Evolutionary conservation across 2,113 vertebrate genomes (phyloP).

Genomic region (Psilopsiagon aymara): DNA sequence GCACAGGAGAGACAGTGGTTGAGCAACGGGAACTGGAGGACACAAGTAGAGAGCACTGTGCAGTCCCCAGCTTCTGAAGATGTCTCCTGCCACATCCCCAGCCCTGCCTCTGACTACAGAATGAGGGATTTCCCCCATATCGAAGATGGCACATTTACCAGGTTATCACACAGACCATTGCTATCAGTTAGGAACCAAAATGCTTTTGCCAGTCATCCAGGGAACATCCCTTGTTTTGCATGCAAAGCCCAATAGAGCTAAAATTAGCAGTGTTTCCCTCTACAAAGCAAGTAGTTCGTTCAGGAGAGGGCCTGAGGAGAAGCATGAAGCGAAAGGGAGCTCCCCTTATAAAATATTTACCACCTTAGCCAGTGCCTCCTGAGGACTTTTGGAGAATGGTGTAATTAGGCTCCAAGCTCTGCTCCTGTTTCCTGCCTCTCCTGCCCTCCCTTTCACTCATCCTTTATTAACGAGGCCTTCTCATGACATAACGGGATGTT

Average conservation of each 20-base stretch:
- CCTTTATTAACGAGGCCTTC: conserved; percentile 35
- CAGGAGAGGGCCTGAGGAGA: not conserved
- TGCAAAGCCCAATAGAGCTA: not conserved
- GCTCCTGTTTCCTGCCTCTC: not conserved
- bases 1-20: rapidly evolving
- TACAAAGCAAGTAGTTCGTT: not conserved
- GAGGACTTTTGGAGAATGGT: conserved; percentile 5
- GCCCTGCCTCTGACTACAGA: not conserved
- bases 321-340: not conserved
- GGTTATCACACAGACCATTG: not conserved
- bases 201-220: not conserved
- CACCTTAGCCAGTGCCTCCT: not conserved
- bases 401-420: conserved; percentile 1
- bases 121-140: not conserved
- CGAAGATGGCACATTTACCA: not conserved
- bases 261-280: conserved; percentile 26
- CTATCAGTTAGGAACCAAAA: not conserved
- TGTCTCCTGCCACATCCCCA: not conserved
- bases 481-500: not conserved
- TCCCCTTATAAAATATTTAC: conserved; percentile 57
- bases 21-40: not conserved
- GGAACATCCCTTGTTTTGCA: not conserved
- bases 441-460: not conserved
- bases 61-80: not conserved
- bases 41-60: not conserved